These are phyloP conservation scores for Phytoseiulus persimilis DNA, from an alignment of 2,888 invertebrate species.

Conservation along the genomic window DNA sequence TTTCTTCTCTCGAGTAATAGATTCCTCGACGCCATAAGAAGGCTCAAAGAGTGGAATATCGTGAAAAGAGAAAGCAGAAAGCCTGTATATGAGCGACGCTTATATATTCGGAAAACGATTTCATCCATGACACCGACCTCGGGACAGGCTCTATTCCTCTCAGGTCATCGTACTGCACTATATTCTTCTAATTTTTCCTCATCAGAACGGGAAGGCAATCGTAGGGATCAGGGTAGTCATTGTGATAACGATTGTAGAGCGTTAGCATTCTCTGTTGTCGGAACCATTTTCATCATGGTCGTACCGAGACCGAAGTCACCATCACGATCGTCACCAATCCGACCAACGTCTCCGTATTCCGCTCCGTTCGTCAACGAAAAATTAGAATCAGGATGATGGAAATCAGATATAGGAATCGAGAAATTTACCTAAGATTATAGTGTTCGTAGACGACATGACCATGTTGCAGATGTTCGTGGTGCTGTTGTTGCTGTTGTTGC, in stretches of 20 bases:
- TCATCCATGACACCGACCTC: neutral
- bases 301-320: neutral
- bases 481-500: neutral
- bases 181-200: neutral
- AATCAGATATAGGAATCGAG: neutral
- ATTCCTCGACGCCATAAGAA: too few species aligned
- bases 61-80: neutral
- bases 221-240: neutral
- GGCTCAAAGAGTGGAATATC: neutral
- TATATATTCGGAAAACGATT: neutral
- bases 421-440: neutral
- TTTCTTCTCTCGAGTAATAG: too few species aligned
- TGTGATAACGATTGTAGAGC: neutral
- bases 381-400: neutral
- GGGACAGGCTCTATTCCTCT: neutral
- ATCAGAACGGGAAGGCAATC: neutral
- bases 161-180: neutral
- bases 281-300: too few species aligned
- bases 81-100: neutral
- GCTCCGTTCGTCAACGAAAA: neutral
- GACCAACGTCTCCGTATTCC: neutral
- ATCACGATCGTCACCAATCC: neutral
- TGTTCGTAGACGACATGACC: neutral
- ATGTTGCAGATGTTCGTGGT: slow-evolving; percentile 16
- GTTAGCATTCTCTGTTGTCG: neutral